Base-by-base conservation (phyloP, 2,888 invertebrate genomes). In the Apeira syringaria region DNA sequence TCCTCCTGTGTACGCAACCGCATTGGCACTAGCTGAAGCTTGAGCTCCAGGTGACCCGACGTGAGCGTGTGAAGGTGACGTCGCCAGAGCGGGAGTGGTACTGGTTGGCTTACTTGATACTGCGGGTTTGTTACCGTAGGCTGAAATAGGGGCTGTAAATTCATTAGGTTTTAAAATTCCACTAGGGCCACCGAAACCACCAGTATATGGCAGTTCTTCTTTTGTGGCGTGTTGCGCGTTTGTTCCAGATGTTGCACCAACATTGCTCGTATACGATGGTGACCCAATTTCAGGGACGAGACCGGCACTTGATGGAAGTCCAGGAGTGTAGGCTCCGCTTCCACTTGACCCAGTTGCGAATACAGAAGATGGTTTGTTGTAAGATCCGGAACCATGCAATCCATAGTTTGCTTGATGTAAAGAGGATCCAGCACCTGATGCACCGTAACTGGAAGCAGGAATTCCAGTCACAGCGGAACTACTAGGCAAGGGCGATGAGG, bases 1-100 rank as follows among this genome's bases (percentile, higher is more conserved):
- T 8, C 88, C 83, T 36, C 85, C 87, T 8, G 75, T 66, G 48
- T 88, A 88, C 22, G 65, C 69, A 15, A 70, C 64, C 5, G 38
- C 51, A 28, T 52, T 33, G 9, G 50, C 31, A 9, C 28, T 52
- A 4, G 50, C 53, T 17, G 59, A 45, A 5, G 47, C 28, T 22
- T 45, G 46, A 40, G 31, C 15, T 18, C 44, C 46, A 26, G 9
- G 10, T 5, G 31, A 33, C 29, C 35, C 39, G 15, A 28, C 33
- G 18, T 35, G 33, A 3, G 13, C 11, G 17, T 15, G 30, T 6
- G 39, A 33, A 35, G 53, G 37, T 13, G 44, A 39, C 5, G 26
- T 7, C 9, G 26, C 8, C 9, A 30, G 24, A 12, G 36, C 30
- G 8, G 33, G 36, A 27, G 36, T 44, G 1, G 15, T 31, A 25